Evolutionary conservation across 2,113 vertebrate species (phyloP).

Genomic region (Noctilio leporinus): DNA sequence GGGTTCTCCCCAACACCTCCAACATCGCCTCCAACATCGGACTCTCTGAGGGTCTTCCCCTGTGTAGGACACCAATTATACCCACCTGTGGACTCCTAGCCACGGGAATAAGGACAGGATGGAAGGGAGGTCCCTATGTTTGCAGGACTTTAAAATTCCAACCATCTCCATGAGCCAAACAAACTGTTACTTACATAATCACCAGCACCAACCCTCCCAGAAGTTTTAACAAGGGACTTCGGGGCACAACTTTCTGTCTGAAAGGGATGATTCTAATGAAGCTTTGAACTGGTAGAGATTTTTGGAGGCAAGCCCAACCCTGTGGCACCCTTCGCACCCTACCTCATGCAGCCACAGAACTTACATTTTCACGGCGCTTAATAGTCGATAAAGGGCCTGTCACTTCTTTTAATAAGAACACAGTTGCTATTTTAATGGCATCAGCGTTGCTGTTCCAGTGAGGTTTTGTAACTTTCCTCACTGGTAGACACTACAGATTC

Average conservation of each 20-base stretch:
- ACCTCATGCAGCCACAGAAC: not conserved
- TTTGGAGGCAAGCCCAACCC: not conserved
- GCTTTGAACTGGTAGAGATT: not conserved
- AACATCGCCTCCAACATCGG: rapidly evolving
- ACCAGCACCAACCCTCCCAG: not conserved
- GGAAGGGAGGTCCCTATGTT: not conserved
- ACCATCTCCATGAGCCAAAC: not conserved
- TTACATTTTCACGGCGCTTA: not conserved
- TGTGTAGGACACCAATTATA: not conserved
- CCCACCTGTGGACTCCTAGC: not conserved
- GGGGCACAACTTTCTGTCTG: not conserved
- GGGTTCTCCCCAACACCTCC: not conserved
- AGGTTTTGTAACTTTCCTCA: not conserved
- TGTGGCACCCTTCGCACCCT: not conserved
- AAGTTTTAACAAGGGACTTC: not conserved
- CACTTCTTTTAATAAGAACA: not conserved
- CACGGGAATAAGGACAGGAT: too few relatives aligned
- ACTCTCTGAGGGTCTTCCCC: not conserved
- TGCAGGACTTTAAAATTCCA: not conserved
- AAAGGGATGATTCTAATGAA: not conserved
- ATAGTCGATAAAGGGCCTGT: not conserved
- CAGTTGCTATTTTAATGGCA: not conserved
- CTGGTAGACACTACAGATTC: not conserved
- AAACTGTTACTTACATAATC: not conserved
- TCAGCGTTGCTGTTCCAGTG: not conserved